A percentile compares a stretch with the other conserved stretches of the same genome.
phyloP scores from a whole-genome alignment of 2,113 vertebrate genomes.

The Octodon degus region DNA sequence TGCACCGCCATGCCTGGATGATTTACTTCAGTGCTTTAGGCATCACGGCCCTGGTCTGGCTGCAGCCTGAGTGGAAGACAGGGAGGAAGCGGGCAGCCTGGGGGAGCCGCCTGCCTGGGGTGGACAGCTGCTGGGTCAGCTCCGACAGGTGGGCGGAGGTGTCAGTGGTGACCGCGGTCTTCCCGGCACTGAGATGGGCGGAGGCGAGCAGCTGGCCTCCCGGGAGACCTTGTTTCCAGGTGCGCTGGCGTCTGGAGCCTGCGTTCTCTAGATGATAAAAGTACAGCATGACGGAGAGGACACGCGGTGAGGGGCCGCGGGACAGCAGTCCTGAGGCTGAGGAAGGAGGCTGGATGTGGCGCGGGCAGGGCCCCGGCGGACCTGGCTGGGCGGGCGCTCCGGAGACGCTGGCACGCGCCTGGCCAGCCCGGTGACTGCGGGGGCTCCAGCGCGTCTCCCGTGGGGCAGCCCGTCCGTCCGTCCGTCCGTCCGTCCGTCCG shows the following conservation, averaged over 20 bases:
- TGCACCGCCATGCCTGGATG: not conserved
- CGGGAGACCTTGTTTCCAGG: not conserved
- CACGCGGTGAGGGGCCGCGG: not conserved
- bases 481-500: too few species aligned
- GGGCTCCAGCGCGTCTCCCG: not conserved
- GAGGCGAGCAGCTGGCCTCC: not conserved
- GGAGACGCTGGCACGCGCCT: not conserved
- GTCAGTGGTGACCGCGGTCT: not conserved
- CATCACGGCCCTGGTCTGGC: not conserved
- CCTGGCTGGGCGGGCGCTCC: not conserved
- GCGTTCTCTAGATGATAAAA: conserved; percentile 31
- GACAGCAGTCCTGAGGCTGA: not conserved
- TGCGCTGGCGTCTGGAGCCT: not conserved
- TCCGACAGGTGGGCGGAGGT: not conserved
- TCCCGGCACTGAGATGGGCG: too few species aligned
- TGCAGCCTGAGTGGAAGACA: not conserved
- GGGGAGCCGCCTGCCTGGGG: too few species aligned
- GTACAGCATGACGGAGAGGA: not conserved
- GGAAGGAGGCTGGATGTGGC: not conserved
- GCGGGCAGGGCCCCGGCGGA: not conserved
- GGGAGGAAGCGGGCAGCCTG: not conserved
- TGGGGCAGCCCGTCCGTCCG: too few species aligned
- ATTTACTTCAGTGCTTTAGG: not conserved
- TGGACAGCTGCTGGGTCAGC: not conserved
- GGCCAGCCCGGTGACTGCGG: too few species aligned